Evolutionary conservation across 2,797 vertebrate species (phyloP).

Genomic region (Garrulus glandarius): DNA sequence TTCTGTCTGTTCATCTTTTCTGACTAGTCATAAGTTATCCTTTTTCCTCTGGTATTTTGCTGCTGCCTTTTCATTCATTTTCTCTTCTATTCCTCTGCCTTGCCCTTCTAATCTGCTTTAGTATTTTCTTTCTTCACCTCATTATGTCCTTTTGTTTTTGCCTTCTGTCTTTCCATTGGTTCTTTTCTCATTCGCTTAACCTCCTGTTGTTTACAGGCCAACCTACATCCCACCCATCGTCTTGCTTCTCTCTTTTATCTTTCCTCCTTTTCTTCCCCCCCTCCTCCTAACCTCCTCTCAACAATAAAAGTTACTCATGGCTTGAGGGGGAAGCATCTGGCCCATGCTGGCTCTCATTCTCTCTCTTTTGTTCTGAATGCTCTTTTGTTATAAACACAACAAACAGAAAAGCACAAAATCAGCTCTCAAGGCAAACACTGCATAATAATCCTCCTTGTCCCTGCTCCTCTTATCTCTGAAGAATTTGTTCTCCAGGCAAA

Average conservation of each 20-base stretch:
- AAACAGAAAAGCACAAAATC: conserved; percentile 44
- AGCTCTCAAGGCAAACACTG: conserved; percentile 36
- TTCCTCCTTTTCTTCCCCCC: not conserved
- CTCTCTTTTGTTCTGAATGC: conserved; percentile 45
- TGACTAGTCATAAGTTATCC: not conserved
- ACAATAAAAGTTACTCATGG: conserved; percentile 33
- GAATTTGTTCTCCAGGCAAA: conserved; percentile 49
- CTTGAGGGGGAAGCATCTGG: conserved; percentile 38
- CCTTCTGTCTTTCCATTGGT: not conserved
- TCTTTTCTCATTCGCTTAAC: not conserved
- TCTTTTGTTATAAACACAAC: conserved; percentile 53
- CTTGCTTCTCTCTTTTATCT: conserved; percentile 32
- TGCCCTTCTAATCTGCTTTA: not conserved
- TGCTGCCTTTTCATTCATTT: not conserved
- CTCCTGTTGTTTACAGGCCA: not conserved
- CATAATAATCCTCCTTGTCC: conserved; percentile 24
- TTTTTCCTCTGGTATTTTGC: not conserved
- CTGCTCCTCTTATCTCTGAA: conserved; percentile 52
- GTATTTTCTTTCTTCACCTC: not conserved
- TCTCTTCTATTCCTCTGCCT: not conserved
- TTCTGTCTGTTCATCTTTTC: not conserved
- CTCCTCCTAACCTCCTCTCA: not conserved
- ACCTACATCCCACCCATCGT: not conserved
- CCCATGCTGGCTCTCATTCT: not conserved
- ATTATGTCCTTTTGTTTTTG: not conserved